phyloP scores from a whole-genome alignment of 2,113 vertebrate genomes.

The Nanger granti region DNA sequence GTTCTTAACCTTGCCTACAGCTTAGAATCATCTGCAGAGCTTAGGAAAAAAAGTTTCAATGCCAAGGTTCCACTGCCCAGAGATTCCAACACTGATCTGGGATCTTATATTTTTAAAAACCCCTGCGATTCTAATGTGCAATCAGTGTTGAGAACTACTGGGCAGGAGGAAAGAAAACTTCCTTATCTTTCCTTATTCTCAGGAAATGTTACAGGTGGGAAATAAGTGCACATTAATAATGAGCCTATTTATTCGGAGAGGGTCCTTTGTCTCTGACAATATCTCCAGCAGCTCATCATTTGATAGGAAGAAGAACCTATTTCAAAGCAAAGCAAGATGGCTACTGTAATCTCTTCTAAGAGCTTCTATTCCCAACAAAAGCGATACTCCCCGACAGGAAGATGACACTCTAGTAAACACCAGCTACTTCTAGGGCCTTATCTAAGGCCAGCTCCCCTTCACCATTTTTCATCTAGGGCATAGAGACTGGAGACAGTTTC shows the following conservation, averaged over 20 bases:
- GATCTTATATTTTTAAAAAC: not conserved
- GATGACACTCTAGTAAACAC: not conserved
- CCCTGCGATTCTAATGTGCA: not conserved
- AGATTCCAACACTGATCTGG: not conserved
- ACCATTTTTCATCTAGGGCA: not conserved
- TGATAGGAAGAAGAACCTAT: conserved; percentile 93
- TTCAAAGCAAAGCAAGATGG: conserved; percentile 44
- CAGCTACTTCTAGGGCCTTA: not conserved
- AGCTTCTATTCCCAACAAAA: not conserved
- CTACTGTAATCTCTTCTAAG: not conserved
- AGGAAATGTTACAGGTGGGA: not conserved
- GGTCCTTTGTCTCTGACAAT: conserved; percentile 94
- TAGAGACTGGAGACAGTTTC: not conserved
- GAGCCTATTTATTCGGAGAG: conserved; percentile 75
- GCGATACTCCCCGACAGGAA: not conserved
- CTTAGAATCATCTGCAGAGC: not conserved
- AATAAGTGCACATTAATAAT: not conserved
- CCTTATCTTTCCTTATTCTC: not conserved
- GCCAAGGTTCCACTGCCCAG: not conserved
- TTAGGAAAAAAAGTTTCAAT: not conserved
- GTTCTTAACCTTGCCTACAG: not conserved
- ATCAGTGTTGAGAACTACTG: not conserved
- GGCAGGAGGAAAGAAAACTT: not conserved
- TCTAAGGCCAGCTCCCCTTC: not conserved
- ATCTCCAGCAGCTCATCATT: conserved; percentile 95